Evolutionary conservation across 2,113 vertebrate species (phyloP).

Genomic region (Thomomys bottae): DNA sequence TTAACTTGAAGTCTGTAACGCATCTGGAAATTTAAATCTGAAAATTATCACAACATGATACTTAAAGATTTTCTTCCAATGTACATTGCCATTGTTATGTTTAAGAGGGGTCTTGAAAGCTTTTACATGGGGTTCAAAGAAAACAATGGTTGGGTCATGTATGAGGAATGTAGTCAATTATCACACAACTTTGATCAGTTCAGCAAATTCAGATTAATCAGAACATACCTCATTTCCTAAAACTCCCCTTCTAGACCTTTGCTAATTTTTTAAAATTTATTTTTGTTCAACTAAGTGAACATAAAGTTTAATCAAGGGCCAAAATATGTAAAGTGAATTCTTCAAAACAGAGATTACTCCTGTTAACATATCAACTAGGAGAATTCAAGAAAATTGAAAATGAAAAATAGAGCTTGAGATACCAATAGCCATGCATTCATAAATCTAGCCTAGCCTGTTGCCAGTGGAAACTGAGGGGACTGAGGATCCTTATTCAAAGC

Average conservation of each 20-base stretch:
- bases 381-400: slow-evolving; percentile 42
- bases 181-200: not conserved
- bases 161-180: not conserved
- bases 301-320: slow-evolving; percentile 53
- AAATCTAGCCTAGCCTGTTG: not conserved
- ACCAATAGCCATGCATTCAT: slow-evolving; percentile 36
- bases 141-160: not conserved
- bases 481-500: no score
- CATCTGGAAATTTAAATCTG: not conserved
- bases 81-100: not conserved
- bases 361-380: slow-evolving; percentile 32
- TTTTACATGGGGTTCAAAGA: not conserved
- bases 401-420: slow-evolving; percentile 38
- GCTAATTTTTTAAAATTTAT: not conserved
- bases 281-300: slow-evolving; percentile 36
- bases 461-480: no score
- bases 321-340: slow-evolving; percentile 39
- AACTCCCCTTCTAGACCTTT: not conserved
- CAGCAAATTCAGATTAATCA: not conserved
- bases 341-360: slow-evolving; percentile 46
- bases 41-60: not conserved
- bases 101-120: not conserved
- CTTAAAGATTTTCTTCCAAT: not conserved
- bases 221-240: slow-evolving; percentile 2
- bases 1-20: not conserved